Base-by-base conservation (phyloP, 2,113 vertebrate species). In the Rhagologus leucostigma region DNA sequence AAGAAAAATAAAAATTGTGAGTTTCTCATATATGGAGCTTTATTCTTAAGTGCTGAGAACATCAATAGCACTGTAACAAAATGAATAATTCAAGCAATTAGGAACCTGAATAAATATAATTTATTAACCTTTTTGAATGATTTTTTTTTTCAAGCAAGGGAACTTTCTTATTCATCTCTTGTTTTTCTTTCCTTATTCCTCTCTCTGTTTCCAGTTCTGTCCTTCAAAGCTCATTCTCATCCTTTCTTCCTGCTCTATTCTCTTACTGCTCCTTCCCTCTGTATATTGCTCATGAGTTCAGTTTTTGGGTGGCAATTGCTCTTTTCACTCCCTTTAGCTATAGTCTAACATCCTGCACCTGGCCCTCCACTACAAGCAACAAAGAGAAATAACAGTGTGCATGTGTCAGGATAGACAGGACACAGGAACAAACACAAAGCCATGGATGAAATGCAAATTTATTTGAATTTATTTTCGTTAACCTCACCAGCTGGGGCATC, bases 1-100 rank as follows among this genome's bases (percentile, higher is more conserved):
- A 44, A n/a, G 5, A 12, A 56, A 41, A 8, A 3, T 1, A 11
- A 44, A 37, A 26, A 2, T 41, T 13, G 2, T 64, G 39, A 10
- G 15, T 76, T 85, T 70, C 17, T 89, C 6, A 12, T 37, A 47
- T 30, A 12, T 22, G n/a, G 15, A 89, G 5, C 44, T 91, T 84
- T 87, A 55, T 67, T 74, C 30, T 83, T 47, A 84, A 75, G 24
- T 89, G 23, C 27, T 64, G 44, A 68, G 17, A 80, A 49, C 15
- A 77, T 57, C 32, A 65, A 46, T 37, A 85, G 13, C n/a, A 50
- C 16, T 87, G 12, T 78, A 56, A 87, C 15, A 73, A 93, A 76
- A 46, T 64, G 2, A 63, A 57, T 80, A 91, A 79, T 92, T 80
- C 32, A 90, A 78, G 8, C 30, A 59, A 80, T 76, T 62, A 83